Conservation (phyloP, 2,113 vertebrate species). For the Lamprotornis superbus region DNA sequence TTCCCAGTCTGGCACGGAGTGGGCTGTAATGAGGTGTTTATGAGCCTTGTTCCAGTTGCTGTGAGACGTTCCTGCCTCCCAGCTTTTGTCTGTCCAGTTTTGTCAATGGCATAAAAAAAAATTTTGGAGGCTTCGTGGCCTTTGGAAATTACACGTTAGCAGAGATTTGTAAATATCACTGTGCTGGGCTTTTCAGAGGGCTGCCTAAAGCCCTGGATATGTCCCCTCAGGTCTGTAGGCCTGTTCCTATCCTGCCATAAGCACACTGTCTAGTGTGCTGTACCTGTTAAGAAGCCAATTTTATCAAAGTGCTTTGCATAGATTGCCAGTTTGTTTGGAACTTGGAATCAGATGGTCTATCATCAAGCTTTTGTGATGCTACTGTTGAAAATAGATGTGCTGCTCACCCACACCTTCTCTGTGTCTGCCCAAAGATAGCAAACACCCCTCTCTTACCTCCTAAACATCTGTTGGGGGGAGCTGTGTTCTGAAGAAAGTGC, state of each 20-base stretch:
- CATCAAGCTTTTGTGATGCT: neutral
- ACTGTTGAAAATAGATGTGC: neutral
- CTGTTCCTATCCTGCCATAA: neutral
- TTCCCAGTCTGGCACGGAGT: neutral
- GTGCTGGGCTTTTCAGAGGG: neutral
- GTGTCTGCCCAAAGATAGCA: neutral
- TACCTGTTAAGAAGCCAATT: neutral
- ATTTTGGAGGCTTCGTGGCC: neutral
- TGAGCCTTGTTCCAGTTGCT: neutral
- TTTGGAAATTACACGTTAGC: neutral
- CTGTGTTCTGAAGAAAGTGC: neutral
- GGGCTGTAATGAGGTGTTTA: constrained; percentile 47
- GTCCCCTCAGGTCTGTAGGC: neutral
- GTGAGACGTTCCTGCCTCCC: neutral
- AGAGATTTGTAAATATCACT: neutral
- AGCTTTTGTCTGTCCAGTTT: neutral
- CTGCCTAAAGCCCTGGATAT: neutral
- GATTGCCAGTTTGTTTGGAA: neutral
- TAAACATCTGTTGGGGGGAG: neutral
- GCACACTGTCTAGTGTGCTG: neutral
- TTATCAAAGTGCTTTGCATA: neutral
- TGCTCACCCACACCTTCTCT: neutral
- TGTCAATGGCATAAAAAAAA: neutral
- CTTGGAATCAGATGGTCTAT: neutral
- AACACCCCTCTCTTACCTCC: neutral